These are phyloP conservation scores for Pinna nobilis DNA, from an alignment of 1,140 invertebrate genomes.

Conservation along the genomic window DNA sequence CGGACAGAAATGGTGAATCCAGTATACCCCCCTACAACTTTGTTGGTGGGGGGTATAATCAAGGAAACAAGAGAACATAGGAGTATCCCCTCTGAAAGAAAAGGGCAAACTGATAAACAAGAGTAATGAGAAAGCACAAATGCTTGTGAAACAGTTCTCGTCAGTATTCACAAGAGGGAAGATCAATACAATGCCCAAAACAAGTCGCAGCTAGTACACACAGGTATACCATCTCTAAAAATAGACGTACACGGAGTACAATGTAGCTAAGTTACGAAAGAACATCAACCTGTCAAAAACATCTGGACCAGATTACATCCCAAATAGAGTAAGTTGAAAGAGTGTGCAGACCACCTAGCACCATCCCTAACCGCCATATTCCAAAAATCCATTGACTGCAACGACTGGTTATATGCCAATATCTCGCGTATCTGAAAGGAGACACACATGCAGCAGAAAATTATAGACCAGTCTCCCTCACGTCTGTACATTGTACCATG, in stretches of 20 bases:
- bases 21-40: no score
- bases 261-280: neutral
- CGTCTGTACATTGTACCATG: slow-evolving; percentile 35
- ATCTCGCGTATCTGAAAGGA: slow-evolving; percentile 39
- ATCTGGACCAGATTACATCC: neutral
- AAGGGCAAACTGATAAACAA: slow-evolving; percentile 21
- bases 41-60: no score
- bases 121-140: slow-evolving; percentile 34
- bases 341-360: slow-evolving; percentile 20
- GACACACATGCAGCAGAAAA: slow-evolving; percentile 35
- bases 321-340: slow-evolving; percentile 17
- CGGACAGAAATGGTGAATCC: no score
- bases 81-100: slow-evolving; percentile 33
- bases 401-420: slow-evolving; percentile 29
- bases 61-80: slow-evolving; percentile 45
- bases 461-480: slow-evolving; percentile 35
- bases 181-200: neutral
- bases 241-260: slow-evolving; percentile 7
- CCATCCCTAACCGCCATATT: slow-evolving; percentile 2
- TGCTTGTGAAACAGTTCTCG: slow-evolving; percentile 26
- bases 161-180: slow-evolving; percentile 32
- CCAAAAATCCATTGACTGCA: slow-evolving; percentile 12
- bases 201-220: neutral
- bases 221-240: neutral
- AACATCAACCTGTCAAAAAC: slow-evolving; percentile 14